Evolutionary conservation across 2,797 vertebrate species (phyloP).

Genomic region (Amniataba percoides): DNA sequence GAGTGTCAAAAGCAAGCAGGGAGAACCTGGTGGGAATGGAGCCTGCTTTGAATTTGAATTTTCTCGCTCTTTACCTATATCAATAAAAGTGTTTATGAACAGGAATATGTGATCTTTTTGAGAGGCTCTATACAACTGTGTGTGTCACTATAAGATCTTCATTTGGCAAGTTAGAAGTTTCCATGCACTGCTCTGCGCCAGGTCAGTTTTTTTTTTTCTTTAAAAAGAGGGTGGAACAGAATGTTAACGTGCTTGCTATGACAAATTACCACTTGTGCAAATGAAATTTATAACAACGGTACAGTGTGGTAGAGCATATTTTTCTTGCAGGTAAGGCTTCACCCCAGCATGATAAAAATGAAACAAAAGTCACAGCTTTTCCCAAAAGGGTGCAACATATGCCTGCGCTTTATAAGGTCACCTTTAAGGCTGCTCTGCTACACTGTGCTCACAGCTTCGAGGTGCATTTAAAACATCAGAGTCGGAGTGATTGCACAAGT

Average conservation of each 20-base stretch:
- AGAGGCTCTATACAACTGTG: constrained; percentile 18
- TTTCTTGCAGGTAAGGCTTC: constrained; percentile 42
- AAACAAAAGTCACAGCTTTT: constrained; percentile 65
- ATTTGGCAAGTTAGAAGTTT: constrained; percentile 41
- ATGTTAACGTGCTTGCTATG: constrained; percentile 53
- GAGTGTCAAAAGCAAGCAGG: constrained; percentile 66
- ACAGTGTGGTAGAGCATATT: constrained; percentile 43
- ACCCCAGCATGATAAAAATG: constrained; percentile 48
- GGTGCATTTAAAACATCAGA: constrained; percentile 38
- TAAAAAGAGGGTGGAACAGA: constrained; percentile 17
- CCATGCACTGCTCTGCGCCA: constrained; percentile 22
- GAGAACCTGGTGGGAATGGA: constrained; percentile 33
- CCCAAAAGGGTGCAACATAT: constrained; percentile 60
- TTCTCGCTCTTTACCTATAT: constrained; percentile 70
- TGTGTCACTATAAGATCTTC: constrained; percentile 13
- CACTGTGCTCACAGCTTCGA: constrained; percentile 21
- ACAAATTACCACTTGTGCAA: constrained; percentile 60
- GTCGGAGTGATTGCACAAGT: constrained; percentile 32
- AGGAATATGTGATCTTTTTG: constrained; percentile 50
- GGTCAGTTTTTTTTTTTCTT: constrained; percentile 21
- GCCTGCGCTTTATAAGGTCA: constrained; percentile 58
- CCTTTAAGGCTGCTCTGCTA: constrained; percentile 56
- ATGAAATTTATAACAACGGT: constrained; percentile 47
- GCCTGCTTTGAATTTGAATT: constrained; percentile 46
- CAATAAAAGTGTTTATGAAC: constrained; percentile 57